These are phyloP conservation scores for Anabas testudineus DNA, from an alignment of 2,797 vertebrate genomes.

Conservation along the genomic window DNA sequence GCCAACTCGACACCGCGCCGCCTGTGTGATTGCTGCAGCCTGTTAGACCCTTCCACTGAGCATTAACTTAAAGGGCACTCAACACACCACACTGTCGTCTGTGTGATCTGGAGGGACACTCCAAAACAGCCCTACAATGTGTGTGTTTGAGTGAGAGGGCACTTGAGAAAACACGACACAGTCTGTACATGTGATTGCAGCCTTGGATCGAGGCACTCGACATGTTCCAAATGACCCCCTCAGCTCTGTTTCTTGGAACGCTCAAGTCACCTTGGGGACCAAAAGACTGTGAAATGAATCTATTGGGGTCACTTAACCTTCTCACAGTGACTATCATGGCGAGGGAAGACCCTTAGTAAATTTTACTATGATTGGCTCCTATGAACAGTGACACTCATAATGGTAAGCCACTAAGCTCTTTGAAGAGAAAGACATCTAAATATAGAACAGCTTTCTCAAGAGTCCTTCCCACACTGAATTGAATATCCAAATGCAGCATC, in stretches of 20 bases:
- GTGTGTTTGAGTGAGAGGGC: slow-evolving; percentile 62
- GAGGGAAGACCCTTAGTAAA: slow-evolving; percentile 50
- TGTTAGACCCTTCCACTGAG: slow-evolving; percentile 69
- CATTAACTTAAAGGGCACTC: slow-evolving; percentile 76
- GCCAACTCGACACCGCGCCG: slow-evolving; percentile 54
- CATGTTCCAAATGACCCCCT: slow-evolving; percentile 65
- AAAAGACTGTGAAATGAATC: slow-evolving; percentile 74
- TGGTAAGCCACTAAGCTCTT: slow-evolving; percentile 18
- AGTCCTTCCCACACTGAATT: slow-evolving; percentile 28
- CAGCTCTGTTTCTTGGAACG: slow-evolving; percentile 43
- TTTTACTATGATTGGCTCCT: slow-evolving; percentile 54
- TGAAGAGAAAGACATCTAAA: slow-evolving; percentile 30
- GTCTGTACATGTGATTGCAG: slow-evolving; percentile 70
- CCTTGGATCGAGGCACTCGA: slow-evolving; percentile 60
- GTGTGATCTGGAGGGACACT: slow-evolving; percentile 69
- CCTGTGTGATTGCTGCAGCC: slow-evolving; percentile 63
- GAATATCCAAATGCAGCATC: slow-evolving; percentile 30
- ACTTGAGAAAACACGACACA: slow-evolving; percentile 67
- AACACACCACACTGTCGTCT: slow-evolving; percentile 50
- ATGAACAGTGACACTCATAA: slow-evolving; percentile 42
- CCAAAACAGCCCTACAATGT: slow-evolving; percentile 41
- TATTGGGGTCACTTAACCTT: slow-evolving; percentile 71
- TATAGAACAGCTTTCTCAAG: slow-evolving; percentile 36
- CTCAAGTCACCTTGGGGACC: slow-evolving; percentile 70
- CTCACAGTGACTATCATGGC: slow-evolving; percentile 27